A percentile compares a stretch with the other conserved stretches of the same genome.
Conservation (phyloP, 1,140 invertebrate genomes). For the Pentalonia nigronervosa region DNA sequence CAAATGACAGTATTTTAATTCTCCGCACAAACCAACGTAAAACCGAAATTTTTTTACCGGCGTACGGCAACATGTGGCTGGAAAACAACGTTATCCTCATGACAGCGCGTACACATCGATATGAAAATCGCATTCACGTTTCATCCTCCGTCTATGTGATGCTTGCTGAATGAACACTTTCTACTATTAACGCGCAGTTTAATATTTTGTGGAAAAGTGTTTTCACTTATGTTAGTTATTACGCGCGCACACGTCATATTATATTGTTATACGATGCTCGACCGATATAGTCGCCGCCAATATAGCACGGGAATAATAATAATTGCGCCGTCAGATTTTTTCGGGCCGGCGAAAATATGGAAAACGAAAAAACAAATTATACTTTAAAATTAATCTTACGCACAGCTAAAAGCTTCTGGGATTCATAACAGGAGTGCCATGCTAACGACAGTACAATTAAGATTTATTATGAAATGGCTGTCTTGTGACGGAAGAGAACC, state of each 20-base stretch:
- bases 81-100: not conserved
- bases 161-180: not conserved
- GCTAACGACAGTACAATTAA: conserved; percentile 55
- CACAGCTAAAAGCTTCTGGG: conserved; percentile 44
- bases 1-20: not conserved
- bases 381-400: conserved; percentile 54
- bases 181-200: not conserved
- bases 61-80: not conserved
- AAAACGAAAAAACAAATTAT: conserved; percentile 47
- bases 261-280: not conserved
- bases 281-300: not conserved
- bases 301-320: not conserved
- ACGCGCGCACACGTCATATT: not conserved
- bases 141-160: not conserved
- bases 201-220: not conserved
- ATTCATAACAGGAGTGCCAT: conserved; percentile 38
- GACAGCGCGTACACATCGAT: not conserved
- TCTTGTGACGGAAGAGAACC: not conserved
- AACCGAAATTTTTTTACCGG: not conserved
- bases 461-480: conserved; percentile 51
- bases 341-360: not conserved
- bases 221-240: not conserved
- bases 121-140: not conserved
- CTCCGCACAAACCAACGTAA: not conserved
- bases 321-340: not conserved